Base-by-base conservation (phyloP, 2,888 invertebrate genomes). In the Sialis lutaria region DNA sequence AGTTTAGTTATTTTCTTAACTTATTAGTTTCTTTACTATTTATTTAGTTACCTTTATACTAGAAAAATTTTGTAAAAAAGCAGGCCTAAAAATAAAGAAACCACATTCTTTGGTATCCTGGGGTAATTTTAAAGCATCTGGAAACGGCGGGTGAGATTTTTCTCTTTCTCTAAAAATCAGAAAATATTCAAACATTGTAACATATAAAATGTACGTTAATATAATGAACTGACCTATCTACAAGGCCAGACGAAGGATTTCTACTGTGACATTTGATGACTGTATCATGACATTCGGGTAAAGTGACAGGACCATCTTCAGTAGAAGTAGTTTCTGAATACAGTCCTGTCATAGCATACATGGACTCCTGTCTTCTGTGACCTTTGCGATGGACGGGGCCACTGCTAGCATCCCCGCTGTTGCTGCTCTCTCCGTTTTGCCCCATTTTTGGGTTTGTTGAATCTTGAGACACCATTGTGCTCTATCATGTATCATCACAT, bases 281-380 rank as follows among this genome's bases (percentile, higher is more conserved):
- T 3, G 63, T 61, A 58, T 66, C 61, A 61, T 62, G 62, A 54
- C 62, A 62, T 59, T 51, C 57, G 55, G 50, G 53, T 53, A 68
- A 66, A 13, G 67, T 70, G 46, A 59, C 62, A 53, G 69, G 72
- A 53, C 64, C 67, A 53, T 68, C 66, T 55, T 77, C 78, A 52
- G 71, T 72, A 54, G 77, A 73, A 33, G 77, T 72, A 33, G 74
- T 75, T 60, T 85, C 85, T 50, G 85, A 82, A 63, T 87, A 87
- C 49, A 87, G 69, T 33, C 86, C 86, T 41, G 86, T 87, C 85
- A 86, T 85, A 54, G 86, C 83, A 65, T 87, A 87, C 84, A 86
- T 86, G 58, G 86, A 86, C 65, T 87, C 86, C 73, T 86, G 86
- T 64, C 85, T 76, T 61, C 85, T n/a, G 52, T 63, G 63, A 31